Evolutionary conservation across 2,888 invertebrate species (phyloP), one percentile per base, ranked within the genome.

Genomic region (Ophioninae sp.): DNA sequence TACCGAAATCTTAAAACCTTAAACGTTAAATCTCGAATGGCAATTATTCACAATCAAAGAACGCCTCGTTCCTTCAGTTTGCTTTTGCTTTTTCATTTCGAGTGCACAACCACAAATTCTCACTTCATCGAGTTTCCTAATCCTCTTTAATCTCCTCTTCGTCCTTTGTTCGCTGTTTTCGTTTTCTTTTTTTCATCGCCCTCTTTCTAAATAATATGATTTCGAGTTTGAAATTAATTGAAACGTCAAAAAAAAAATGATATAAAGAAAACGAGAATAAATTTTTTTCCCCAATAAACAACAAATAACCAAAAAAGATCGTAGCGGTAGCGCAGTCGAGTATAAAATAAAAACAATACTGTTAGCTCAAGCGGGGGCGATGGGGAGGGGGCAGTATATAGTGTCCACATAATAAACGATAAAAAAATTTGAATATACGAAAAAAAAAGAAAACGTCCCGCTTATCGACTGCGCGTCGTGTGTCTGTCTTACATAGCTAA

Each of bases 341-440:
- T 37, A 74, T 82, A 75, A 81, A 79, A 83, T 82, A 59, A 78
- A 79, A 82, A 86, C 80, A 88, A 87, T 88, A 88, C 87, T 88
- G 88, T 88, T 87, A 88, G 87, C 86, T 85, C 77, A 82, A 87
- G 83, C 79, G 79, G 82, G 81, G 72, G 59, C 8, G 61, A 30
- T 30, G 72, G 64, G 68, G 78, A 41, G 67, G 80, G 85, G 69
- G 83, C 77, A n/a, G n/a, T n/a, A 85, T 81, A 74, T 79, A 74
- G 76, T 78, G 1, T 76, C 51, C 83, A 63, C 2, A 65, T 72
- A 69, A 71, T 64, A 51, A 72, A 69, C 7, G 64, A 51, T 8
- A 51, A 63, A 64, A 37, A 63, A 74, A 67, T 51, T 30, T 30
- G 30, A 30, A 30, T 30, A 30, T 2, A 30, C 30, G 30, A 30